Evolutionary conservation across 1,140 invertebrate genomes (phyloP), one percentile per base, ranked within the genome.

Genomic region (Bombus haemorrhoidalis): DNA sequence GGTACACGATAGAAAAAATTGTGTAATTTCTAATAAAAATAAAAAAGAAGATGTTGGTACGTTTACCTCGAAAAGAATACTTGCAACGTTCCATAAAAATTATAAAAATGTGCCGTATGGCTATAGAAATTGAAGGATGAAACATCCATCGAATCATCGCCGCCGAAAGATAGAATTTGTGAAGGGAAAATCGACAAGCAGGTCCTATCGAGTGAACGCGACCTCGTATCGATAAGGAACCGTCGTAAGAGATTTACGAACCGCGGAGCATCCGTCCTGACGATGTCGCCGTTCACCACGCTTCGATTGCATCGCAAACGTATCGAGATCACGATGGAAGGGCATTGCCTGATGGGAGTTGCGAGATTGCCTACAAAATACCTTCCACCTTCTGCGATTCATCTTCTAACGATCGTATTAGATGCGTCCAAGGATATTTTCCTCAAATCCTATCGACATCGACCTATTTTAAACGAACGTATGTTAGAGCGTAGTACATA

Each of bases 191-290:
- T 62, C 59, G 28, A 62, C 28, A 6, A 66, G 15, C 2, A 18
- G 15, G n/a, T 15, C 13, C 13, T 66, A 66, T 69, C 8, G 68
- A 22, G 18, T 22, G 22, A 37, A n/a, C 13, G 41, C 10, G 18
- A 10, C 18, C 9, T 39, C 73, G 72, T 64, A 83, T 73, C 81
- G 81, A 83, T 86, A 53, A 64, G 66, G 59, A 83, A 22, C 53
- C 32, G 75, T 62, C 66, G 43, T 12, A 34, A 78, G 66, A 83
- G 85, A 86, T 86, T 78, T 86, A 83, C 74, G 66, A 72, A 18
- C 41, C 25, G 12, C 10, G 64, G 18, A 73, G 53, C 85, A 83
- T 76, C 80, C 82, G 72, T 75, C 79, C 62, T 9, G 64, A 57
- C 59, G 71, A 68, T 74, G 41, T 68, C 39, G 53, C n/a, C 59